Evolutionary conservation across 2,888 invertebrate genomes (phyloP), one percentile per base, ranked within the genome.

Genomic region (Erebia epiphron): DNA sequence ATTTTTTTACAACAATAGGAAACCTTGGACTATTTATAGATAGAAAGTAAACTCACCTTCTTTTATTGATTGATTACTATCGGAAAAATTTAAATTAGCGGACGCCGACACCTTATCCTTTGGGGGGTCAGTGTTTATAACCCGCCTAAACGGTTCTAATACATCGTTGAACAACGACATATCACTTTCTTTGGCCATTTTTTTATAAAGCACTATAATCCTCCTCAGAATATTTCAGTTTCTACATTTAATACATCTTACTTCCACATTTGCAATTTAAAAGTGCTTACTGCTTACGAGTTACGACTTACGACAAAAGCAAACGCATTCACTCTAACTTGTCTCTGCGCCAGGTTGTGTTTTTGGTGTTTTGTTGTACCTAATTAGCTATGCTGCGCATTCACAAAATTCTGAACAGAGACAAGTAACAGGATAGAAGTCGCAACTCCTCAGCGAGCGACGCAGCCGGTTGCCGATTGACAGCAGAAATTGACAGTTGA

Each of bases 151-250:
- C 7, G 93, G 93, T 78, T 92, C 89, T 72, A 94, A 79, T 10
- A 94, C 92, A 77, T 93, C 92, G 74, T 86, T 88, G 71, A 88
- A 89, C 58, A 94, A 81, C 70, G 93, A 92, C 87, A 92, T 91
- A 74, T 93, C 92, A 4, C 89, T 81, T 77, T 92, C 91, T 77
- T 90, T 91, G 68, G 92, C 89, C 92, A 92, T 92, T 74, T 79
- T 81, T 62, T 56, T 61, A 43, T 46, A 69, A n/a, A 63, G 56
- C 46, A 56, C 13, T 67, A 35, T 67, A 7, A 13, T 68, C 21
- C 65, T 26, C 16, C 43, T 21, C 70, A 50, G 10, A 43, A 66
- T 56, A 66, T 56, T 54, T 66, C 54, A 66, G 26, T 61, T 61
- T 67, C 26, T 69, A 72, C 76, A 75, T 75, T 14, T n/a, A 26